Base-by-base conservation (phyloP, 2,888 invertebrate genomes). In the Amiota mariae region DNA sequence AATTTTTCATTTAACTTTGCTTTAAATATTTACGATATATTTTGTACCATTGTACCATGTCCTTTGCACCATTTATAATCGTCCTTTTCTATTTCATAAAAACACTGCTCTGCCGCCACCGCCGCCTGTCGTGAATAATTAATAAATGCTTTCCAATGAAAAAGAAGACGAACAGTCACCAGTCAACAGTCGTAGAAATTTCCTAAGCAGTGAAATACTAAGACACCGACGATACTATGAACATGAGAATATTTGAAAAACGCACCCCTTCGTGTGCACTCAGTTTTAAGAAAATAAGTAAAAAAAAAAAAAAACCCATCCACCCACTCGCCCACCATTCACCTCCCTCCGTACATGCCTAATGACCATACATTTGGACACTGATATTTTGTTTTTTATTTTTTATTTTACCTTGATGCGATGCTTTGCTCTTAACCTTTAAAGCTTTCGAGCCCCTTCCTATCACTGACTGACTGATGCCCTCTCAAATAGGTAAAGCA, bases 81-180 rank as follows among this genome's bases (percentile, higher is more conserved):
- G 15, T 59, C 59, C 59, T 15, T 59, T 36, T 36, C 36, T 36
- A 36, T 6, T 59, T 18, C 18, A 36, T 36, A 36, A 36, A 36
- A 36, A 36, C 36, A 36, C 8, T 36, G 36, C 36, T 24, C 24
- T 24, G 24, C 15, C 57, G 15, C 15, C 9, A 15, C 11, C 10
- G 59, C 15, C 48, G 67, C 54, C 54, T 68, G 67, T 36, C 47
- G 51, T 68, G 67, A 68, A 68, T 68, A 68, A 68, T 68, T 68
- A 68, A 68, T 68, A 68, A 68, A 54, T 54, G 67, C 67, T 68
- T 68, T 18, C 13, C 18, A 68, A 82, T 82, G 82, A 73, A 77
- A 84, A 82, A 79, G 36, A 61, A 54, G 54, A 75, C 73, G 36
- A 36, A 36, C 36, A 36, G 36, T 36, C 36, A 36, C 36, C 36